Evolutionary conservation across 2,797 vertebrate species (phyloP).

Genomic region (Sebastes nivosus): DNA sequence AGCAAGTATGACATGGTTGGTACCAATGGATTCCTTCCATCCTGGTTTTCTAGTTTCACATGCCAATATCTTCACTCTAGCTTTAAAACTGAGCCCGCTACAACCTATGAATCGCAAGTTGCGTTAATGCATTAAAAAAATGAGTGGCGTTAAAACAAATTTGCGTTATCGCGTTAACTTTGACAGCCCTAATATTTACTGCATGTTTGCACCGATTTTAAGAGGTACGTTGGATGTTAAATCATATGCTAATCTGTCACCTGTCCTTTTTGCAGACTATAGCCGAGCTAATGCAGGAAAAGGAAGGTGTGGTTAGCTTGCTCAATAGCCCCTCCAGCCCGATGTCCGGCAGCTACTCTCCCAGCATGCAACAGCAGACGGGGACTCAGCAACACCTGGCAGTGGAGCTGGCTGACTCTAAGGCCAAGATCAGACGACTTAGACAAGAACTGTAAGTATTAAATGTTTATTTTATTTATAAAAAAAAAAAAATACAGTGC

Average conservation of each 20-base stretch:
- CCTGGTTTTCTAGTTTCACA: too few species aligned
- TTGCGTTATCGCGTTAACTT: too few species aligned
- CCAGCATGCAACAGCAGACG: conserved; percentile 77
- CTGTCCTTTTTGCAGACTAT: conserved; percentile 81
- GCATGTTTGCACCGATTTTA: neutral
- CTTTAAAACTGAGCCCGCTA: too few species aligned
- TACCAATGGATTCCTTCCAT: too few species aligned
- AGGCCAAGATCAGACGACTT: conserved; percentile 92
- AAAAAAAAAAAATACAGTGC: neutral
- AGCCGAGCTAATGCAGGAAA: conserved; percentile 90
- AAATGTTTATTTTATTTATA: neutral
- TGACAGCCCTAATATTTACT: too few species aligned
- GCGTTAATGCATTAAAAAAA: too few species aligned
- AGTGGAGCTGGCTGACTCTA: conserved; percentile 92
- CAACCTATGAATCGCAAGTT: too few species aligned
- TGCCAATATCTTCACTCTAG: too few species aligned
- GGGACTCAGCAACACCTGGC: conserved; percentile 90
- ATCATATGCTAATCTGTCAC: neutral
- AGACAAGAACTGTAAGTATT: conserved; percentile 94
- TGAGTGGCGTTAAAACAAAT: too few species aligned
- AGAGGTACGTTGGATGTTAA: neutral
- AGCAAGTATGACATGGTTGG: too few species aligned
- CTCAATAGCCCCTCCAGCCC: conserved; percentile 80
- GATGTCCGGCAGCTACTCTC: conserved; percentile 68
- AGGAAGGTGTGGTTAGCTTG: conserved; percentile 85